A percentile compares a stretch with the other conserved stretches of the same genome.
Evolutionary conservation across 2,113 vertebrate genomes (phyloP).

Genomic region (Rhineura floridana): DNA sequence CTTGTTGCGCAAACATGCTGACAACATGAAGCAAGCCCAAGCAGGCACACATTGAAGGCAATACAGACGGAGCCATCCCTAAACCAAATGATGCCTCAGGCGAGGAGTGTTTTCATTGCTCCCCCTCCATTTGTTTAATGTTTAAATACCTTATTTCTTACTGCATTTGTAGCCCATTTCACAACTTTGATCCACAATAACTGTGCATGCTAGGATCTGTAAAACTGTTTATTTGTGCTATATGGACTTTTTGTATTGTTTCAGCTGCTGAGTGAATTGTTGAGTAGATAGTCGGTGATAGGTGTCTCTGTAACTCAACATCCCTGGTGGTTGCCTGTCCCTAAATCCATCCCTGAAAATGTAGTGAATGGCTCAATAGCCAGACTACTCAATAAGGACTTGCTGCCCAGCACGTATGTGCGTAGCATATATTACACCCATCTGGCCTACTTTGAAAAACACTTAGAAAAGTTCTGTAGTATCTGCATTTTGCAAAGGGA

Average conservation of each 20-base stretch:
- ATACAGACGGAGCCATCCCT: not conserved
- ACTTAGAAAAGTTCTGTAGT: not conserved
- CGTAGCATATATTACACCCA: not conserved
- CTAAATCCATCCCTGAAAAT: not conserved
- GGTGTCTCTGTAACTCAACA: not conserved
- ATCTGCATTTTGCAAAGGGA: not conserved
- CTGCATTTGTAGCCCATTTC: not conserved
- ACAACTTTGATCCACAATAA: not conserved
- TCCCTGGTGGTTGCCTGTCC: not conserved
- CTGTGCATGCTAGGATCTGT: not conserved
- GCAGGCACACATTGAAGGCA: not conserved
- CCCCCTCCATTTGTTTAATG: not conserved
- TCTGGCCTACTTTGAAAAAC: not conserved
- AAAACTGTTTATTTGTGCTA: not conserved
- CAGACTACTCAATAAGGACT: not conserved
- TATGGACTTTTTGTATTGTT: not conserved
- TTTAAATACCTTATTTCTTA: not conserved
- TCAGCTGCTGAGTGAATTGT: not conserved
- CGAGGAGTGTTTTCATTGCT: not conserved
- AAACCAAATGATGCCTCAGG: not conserved
- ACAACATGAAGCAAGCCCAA: not conserved
- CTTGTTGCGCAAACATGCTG: not conserved
- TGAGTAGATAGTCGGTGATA: not conserved
- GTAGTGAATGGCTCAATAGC: not conserved
- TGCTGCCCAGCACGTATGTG: not conserved